These are phyloP conservation scores for Mustela nigripes DNA, from an alignment of 2,113 vertebrate genomes.

Conservation along the genomic window DNA sequence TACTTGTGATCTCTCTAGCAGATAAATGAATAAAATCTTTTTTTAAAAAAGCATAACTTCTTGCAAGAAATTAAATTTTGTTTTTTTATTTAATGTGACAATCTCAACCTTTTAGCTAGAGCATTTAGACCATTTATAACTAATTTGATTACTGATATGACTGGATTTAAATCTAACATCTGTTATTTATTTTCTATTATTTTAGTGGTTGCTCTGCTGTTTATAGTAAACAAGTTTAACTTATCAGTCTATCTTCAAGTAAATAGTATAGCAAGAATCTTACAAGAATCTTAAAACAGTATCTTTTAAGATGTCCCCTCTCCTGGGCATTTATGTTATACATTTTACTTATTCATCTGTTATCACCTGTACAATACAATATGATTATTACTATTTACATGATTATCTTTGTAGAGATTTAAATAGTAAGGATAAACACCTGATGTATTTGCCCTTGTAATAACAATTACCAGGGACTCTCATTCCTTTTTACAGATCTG, in stretches of 20 bases:
- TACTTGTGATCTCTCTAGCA: no score
- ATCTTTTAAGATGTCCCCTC: neutral
- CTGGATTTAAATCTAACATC: constrained; percentile 28
- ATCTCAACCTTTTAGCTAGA: neutral
- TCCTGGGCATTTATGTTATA: neutral
- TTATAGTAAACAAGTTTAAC: constrained; percentile 41
- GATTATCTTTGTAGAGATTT: constrained; percentile 5
- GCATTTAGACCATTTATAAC: constrained; percentile 29
- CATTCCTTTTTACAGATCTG: constrained; percentile 25
- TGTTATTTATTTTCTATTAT: constrained; percentile 4
- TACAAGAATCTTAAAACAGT: neutral
- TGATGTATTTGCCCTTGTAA: neutral
- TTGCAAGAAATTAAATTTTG: neutral
- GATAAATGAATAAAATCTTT: no score
- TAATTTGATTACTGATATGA: neutral
- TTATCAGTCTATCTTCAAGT: constrained; percentile 31
- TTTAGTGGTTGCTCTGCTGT: constrained; percentile 39
- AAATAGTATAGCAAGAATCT: neutral
- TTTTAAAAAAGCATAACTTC: neutral
- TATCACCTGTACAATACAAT: neutral
- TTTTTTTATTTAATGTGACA: constrained; percentile 31
- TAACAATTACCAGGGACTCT: constrained; percentile 4
- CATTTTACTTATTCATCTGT: constrained; percentile 13
- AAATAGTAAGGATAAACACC: constrained; percentile 42
- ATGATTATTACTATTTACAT: neutral